Conservation (phyloP, 1,140 invertebrate genomes). For the Drosophila malerkotliana region DNA sequence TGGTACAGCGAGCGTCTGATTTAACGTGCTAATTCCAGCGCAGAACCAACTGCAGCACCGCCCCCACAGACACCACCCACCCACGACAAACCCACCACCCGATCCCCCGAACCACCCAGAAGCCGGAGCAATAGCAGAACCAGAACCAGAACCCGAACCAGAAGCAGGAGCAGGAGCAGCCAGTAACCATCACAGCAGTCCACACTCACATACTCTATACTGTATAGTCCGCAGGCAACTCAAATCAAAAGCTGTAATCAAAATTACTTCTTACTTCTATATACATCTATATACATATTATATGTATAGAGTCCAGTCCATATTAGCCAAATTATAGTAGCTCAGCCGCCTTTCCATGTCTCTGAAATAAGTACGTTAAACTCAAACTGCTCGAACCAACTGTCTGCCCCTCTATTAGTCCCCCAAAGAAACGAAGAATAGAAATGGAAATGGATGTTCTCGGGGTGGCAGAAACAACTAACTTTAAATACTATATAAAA, state of each 20-base stretch:
- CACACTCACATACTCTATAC: constrained; percentile 2
- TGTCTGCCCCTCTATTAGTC: constrained; percentile 11
- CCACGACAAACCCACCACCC: constrained; percentile 31
- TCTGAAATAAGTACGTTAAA: constrained; percentile 80
- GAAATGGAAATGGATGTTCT: background rate
- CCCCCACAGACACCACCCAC: constrained; percentile 31
- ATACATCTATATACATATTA: constrained; percentile 18
- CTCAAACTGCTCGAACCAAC: constrained; percentile 70
- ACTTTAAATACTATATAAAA: constrained; percentile 16
- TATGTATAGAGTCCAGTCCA: constrained; percentile 26
- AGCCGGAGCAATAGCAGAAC: constrained; percentile 21
- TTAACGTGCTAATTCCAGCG: constrained; percentile 84
- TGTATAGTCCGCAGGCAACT: constrained; percentile 40
- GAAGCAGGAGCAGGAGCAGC: constrained; percentile 27
- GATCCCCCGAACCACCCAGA: constrained; percentile 19
- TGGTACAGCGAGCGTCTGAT: constrained; percentile 88
- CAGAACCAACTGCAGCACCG: constrained; percentile 18
- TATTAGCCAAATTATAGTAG: constrained; percentile 22
- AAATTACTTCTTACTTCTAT: constrained; percentile 62
- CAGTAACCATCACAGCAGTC: constrained; percentile 34
- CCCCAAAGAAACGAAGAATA: constrained; percentile 5
- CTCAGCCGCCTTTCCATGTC: constrained; percentile 51
- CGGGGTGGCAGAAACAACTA: constrained; percentile 17
- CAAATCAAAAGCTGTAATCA: constrained; percentile 75
- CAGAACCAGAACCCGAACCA: constrained; percentile 17